A percentile compares a stretch with the other conserved stretches of the same genome.
phyloP scores from a whole-genome alignment of 2,797 vertebrate species.

The Betta splendens region DNA sequence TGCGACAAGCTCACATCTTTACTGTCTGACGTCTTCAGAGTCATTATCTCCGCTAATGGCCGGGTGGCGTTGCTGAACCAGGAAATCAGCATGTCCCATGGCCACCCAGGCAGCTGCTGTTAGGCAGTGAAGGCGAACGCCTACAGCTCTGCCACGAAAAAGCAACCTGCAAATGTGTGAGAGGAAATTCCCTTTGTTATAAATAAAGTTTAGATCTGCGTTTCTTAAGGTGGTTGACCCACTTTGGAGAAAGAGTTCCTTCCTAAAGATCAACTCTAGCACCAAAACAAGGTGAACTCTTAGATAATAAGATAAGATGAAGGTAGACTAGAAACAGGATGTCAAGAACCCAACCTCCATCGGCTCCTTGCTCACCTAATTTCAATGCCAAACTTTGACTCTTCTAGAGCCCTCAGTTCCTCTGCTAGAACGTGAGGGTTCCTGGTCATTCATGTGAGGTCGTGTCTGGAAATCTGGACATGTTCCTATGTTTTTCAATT shows the following conservation, averaged over 20 bases:
- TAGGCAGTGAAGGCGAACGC: constrained; percentile 18
- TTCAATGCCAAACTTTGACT: no score
- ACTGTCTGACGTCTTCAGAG: constrained; percentile 46
- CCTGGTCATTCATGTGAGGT: no score
- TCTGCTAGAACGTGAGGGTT: no score
- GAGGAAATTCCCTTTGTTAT: constrained; percentile 11
- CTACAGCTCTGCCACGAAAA: constrained; percentile 26
- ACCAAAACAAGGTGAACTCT: background rate
- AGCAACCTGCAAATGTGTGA: background rate
- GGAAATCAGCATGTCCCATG: constrained; percentile 31
- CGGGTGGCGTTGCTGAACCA: constrained; percentile 20
- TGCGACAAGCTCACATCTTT: constrained; percentile 40
- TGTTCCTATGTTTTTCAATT: no score
- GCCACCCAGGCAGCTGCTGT: constrained; percentile 37
- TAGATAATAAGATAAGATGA: no score
- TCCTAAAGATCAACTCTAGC: no score
- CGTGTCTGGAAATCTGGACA: no score
- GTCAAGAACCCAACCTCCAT: no score
- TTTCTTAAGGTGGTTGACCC: constrained; percentile 18
- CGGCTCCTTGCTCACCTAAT: no score
- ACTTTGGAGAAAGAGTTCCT: background rate
- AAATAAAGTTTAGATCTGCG: constrained; percentile 29
- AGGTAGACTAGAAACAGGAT: no score
- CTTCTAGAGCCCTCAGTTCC: no score
- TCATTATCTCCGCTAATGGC: constrained; percentile 44